Percentiles rank a stretch among this genome's conserved stretches.
phyloP scores from a whole-genome alignment of 2,888 invertebrate genomes.

The Cyrtodaria siliqua region DNA sequence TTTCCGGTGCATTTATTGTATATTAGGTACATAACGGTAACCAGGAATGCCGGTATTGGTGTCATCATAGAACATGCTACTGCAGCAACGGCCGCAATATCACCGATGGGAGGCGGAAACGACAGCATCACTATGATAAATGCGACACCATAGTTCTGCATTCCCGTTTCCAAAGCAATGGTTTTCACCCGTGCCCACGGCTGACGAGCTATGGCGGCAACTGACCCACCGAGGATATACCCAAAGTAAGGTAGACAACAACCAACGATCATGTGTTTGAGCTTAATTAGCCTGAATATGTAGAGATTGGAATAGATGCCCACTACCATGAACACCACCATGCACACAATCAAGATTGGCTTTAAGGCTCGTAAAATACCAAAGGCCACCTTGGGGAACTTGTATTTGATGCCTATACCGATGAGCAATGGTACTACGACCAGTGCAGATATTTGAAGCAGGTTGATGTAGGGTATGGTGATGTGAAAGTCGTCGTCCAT shows the following conservation, averaged over 20 bases:
- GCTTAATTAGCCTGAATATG: slow-evolving; percentile 94
- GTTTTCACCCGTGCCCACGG: slow-evolving; percentile 87
- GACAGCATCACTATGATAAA: slow-evolving; percentile 94
- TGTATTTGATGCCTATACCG: slow-evolving; percentile 85
- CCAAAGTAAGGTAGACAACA: slow-evolving; percentile 82
- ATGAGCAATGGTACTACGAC: slow-evolving; percentile 91
- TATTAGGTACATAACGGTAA: slow-evolving; percentile 66
- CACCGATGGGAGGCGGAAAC: slow-evolving; percentile 94
- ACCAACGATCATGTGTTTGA: too few relatives aligned
- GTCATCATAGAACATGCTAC: slow-evolving; percentile 94
- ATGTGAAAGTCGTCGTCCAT: slow-evolving; percentile 89
- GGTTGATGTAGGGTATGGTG: slow-evolving; percentile 92
- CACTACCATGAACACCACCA: slow-evolving; percentile 94
- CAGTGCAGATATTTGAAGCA: slow-evolving; percentile 91
- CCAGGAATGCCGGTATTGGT: slow-evolving; percentile 91
- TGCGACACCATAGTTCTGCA: slow-evolving; percentile 97
- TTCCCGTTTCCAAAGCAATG: slow-evolving; percentile 93
- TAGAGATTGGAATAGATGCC: slow-evolving; percentile 95
- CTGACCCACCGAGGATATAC: slow-evolving; percentile 77
- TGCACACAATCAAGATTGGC: slow-evolving; percentile 92
- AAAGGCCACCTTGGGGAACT: slow-evolving; percentile 89
- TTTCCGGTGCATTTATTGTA: slow-evolving; percentile 65
- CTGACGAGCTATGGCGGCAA: slow-evolving; percentile 83
- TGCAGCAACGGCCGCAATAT: slow-evolving; percentile 90
- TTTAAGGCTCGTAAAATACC: slow-evolving; percentile 90